Evolutionary conservation across 2,797 vertebrate species (phyloP).

Genomic region (Mareca strepera): DNA sequence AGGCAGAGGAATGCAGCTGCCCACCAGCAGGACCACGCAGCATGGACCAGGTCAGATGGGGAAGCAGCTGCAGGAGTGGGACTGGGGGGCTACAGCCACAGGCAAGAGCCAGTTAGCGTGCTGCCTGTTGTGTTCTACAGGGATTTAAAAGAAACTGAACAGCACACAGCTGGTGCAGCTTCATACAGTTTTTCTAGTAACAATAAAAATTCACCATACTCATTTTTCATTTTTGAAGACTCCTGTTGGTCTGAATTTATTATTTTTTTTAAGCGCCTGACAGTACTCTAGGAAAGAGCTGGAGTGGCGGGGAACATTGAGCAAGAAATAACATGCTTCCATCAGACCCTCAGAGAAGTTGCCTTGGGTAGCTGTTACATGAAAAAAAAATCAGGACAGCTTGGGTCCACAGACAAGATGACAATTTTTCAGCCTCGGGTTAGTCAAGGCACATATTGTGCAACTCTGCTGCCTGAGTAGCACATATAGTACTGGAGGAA

Average conservation of each 20-base stretch:
- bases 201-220: neutral
- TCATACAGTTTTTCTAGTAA: neutral
- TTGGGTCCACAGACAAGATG: rapidly evolving
- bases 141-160: neutral
- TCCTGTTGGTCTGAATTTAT: neutral
- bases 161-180: neutral
- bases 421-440: neutral
- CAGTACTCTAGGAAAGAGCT: neutral
- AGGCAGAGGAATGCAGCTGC: constrained; percentile 17
- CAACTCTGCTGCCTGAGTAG: neutral
- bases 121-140: neutral
- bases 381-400: neutral
- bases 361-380: neutral
- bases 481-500: neutral
- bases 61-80: neutral
- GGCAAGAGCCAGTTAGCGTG: neutral
- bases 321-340: neutral
- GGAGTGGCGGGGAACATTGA: neutral
- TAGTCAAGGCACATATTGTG: neutral
- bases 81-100: neutral
- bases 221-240: neutral
- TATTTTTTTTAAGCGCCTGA: neutral
- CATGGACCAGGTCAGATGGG: neutral
- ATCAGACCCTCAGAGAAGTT: neutral
- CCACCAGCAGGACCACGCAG: neutral